Conservation (phyloP, 2,113 vertebrate species). For the Henicopernis longicauda region DNA sequence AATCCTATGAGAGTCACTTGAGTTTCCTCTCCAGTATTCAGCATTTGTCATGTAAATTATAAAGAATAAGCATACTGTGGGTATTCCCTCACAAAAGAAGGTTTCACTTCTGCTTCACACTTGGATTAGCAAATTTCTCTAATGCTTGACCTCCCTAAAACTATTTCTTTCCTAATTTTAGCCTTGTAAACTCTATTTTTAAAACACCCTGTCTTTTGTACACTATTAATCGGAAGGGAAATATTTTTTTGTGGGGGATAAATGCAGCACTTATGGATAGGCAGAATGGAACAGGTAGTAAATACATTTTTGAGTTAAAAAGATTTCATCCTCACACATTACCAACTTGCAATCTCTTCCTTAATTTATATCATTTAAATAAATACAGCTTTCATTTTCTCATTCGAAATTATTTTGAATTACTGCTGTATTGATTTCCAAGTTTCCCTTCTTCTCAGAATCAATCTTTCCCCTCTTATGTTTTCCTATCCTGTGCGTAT, state of each 20-base stretch:
- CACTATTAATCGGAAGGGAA: not conserved
- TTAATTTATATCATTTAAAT: slow-evolving; percentile 22
- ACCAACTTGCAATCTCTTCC: not conserved
- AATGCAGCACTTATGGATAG: not conserved
- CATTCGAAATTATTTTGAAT: slow-evolving; percentile 7
- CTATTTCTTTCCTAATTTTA: not conserved
- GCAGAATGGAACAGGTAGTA: not conserved
- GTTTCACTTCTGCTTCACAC: not conserved
- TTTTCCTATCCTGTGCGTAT: not conserved
- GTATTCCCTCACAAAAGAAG: not conserved
- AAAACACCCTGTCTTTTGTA: not conserved
- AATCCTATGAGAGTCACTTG: not conserved
- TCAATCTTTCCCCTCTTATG: not conserved
- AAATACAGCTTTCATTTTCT: slow-evolving; percentile 8
- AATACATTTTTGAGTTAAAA: slow-evolving; percentile 15
- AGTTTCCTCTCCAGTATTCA: not conserved
- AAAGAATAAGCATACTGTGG: not conserved
- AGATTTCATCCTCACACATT: not conserved
- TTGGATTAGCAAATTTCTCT: not conserved
- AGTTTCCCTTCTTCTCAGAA: not conserved
- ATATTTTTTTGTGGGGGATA: not conserved
- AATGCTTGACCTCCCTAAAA: not conserved
- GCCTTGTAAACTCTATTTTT: not conserved
- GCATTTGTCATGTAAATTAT: not conserved
- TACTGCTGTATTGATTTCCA: not conserved